phyloP scores from a whole-genome alignment of 37 sponge, comb jelly and placozoan genomes.

The Beroe ovata region DNA sequence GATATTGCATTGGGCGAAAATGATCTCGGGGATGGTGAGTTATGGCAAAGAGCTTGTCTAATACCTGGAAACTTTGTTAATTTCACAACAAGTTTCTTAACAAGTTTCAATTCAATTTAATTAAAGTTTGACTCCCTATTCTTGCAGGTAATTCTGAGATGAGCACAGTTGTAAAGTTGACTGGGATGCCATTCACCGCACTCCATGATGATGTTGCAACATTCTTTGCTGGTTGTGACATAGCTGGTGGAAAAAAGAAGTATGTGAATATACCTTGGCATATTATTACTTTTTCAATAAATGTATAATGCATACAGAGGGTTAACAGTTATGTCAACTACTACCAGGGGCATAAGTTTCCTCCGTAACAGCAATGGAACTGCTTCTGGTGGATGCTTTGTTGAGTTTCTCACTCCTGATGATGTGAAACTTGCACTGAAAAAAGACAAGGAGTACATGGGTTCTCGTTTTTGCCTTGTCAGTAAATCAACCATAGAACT shows the following conservation, averaged over 20 bases:
- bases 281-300: too few relatives aligned
- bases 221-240: conserved; percentile 61
- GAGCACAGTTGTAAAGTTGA: conserved; percentile 12
- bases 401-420: conserved; percentile 10
- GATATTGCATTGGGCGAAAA: conserved; percentile 16
- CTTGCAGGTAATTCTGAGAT: not conserved
- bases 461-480: conserved; percentile 23
- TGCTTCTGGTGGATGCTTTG: conserved; percentile 44
- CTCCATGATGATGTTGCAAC: conserved; percentile 20
- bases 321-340: too few relatives aligned
- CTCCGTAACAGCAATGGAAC: conserved; percentile 7
- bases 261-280: not conserved
- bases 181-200: conserved; percentile 53
- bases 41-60: not conserved
- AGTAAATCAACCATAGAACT: not conserved
- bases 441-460: conserved; percentile 62
- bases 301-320: too few relatives aligned
- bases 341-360: conserved; percentile 14
- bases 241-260: conserved; percentile 36
- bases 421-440: conserved; percentile 27
- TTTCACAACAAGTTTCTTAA: too few relatives aligned
- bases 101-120: too few relatives aligned
- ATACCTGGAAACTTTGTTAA: too few relatives aligned
- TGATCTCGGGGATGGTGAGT: conserved; percentile 10
- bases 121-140: too few relatives aligned